Percentiles rank a stretch among this genome's conserved stretches.
These are phyloP conservation scores for Vimba vimba DNA, from an alignment of 2,113 vertebrate species.

Conservation along the genomic window DNA sequence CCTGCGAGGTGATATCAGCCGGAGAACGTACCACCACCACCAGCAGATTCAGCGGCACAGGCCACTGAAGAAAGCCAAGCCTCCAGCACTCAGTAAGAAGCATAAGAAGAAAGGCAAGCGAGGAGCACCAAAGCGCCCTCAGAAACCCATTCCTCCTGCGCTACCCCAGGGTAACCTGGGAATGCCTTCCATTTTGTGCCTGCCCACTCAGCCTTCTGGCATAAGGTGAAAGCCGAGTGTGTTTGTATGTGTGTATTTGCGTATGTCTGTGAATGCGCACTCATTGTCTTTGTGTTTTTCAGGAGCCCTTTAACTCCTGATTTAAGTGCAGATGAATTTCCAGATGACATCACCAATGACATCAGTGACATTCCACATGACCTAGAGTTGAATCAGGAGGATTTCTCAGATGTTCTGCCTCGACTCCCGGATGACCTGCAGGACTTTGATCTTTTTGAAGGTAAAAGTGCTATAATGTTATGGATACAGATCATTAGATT, in stretches of 20 bases:
- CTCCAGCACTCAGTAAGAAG: conserved; percentile 91
- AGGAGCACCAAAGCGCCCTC: conserved; percentile 80
- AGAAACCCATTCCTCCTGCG: conserved; percentile 90
- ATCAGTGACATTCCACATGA: conserved; percentile 91
- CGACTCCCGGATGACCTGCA: conserved; percentile 88
- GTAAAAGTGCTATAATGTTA: conserved; percentile 62
- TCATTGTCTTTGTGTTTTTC: neutral
- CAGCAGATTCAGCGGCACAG: conserved; percentile 80
- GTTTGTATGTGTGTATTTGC: neutral
- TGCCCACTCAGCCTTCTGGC: conserved; percentile 81
- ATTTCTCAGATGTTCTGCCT: conserved; percentile 87
- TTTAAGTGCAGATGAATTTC: conserved; percentile 87
- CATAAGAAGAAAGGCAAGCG: conserved; percentile 89
- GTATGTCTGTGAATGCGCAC: neutral
- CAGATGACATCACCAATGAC: conserved; percentile 90
- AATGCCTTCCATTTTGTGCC: conserved; percentile 86
- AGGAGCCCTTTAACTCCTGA: conserved; percentile 88
- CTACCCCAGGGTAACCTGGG: conserved; percentile 89
- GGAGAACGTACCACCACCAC: conserved; percentile 88
- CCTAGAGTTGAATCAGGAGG: conserved; percentile 90
- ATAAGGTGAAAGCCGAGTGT: conserved; percentile 74
- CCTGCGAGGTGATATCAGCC: conserved; percentile 86
- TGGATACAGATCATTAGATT: neutral
- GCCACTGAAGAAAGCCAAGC: conserved; percentile 89
- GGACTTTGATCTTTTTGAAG: conserved; percentile 93